Percentiles rank a stretch among this genome's conserved stretches.
phyloP scores from a whole-genome alignment of 2,113 vertebrate genomes.

The Pao palembangensis region DNA sequence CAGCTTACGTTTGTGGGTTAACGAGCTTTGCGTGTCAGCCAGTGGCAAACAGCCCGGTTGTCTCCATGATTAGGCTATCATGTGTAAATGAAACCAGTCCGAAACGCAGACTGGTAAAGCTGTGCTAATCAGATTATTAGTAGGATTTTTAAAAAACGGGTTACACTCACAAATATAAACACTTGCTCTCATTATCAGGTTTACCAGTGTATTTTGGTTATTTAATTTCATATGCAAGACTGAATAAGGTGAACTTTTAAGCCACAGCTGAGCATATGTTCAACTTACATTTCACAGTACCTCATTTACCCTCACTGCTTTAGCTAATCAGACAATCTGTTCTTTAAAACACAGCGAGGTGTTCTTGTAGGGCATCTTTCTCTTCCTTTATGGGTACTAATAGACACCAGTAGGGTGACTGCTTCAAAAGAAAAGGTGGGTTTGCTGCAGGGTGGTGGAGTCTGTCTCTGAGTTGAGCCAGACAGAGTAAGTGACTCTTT shows the following conservation, averaged over 20 bases:
- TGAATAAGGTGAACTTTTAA: conserved; percentile 4
- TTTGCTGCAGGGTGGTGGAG: conserved; percentile 39
- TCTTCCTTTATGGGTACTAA: conserved; percentile 8
- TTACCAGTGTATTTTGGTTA: conserved; percentile 2
- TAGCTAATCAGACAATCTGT: conserved; percentile 26
- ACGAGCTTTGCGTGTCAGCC: conserved; percentile 36
- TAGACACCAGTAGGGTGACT: conserved; percentile 15
- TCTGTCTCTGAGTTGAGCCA: conserved; percentile 41
- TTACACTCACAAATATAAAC: conserved; percentile 24
- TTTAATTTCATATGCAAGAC: conserved; percentile 10
- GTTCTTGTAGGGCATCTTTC: conserved; percentile 5
- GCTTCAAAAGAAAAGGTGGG: conserved; percentile 25
- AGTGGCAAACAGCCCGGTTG: conserved; percentile 38
- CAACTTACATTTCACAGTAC: conserved; percentile 22
- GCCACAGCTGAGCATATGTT: conserved; percentile 13
- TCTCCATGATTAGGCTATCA: conserved; percentile 57
- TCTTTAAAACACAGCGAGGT: conserved; percentile 6
- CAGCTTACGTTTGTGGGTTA: conserved; percentile 7
- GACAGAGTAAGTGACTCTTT: conserved; percentile 32
- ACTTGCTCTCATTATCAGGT: conserved; percentile 4
- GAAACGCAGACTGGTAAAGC: conserved; percentile 64
- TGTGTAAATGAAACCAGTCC: conserved; percentile 63
- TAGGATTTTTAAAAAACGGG: conserved; percentile 25
- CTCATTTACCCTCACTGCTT: neutral
- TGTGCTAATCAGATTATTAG: conserved; percentile 68